Base-by-base conservation (phyloP, 2,888 invertebrate genomes). In the Archaeoteleia sp. region DNA sequence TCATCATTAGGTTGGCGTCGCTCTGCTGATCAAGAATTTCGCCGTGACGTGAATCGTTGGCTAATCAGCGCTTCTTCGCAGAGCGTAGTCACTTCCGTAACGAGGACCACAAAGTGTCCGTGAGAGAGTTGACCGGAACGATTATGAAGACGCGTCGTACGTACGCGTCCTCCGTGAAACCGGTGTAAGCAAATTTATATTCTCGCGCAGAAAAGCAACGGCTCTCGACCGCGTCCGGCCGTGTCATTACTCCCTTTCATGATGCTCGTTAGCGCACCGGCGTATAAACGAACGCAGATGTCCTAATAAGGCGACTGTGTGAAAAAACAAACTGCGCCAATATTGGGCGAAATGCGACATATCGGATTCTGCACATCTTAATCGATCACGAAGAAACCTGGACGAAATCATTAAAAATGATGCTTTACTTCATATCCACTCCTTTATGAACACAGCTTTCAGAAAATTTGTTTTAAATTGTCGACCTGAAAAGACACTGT, bases 181-280 rank as follows among this genome's bases (percentile, higher is more conserved):
- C 78, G 76, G 77, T 68, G 70, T 77, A 79, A 80, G 79, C 73
- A 81, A 81, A 81, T 81, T 80, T 79, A 81, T 80, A 74, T 71
- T 71, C 65, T 60, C 67, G 61, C 67, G 58, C 34, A 61, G 70
- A 74, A 67, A 72, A 70, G 67, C 70, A 69, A 74, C 72, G 74
- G 69, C 75, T 75, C 74, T 74, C 74, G 75, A 78, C 77, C 79
- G 76, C 79, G 79, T 80, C 78, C 75, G 75, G 76, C 75, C 76
- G 74, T 81, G 80, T 82, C 82, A 80, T 82, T 82, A 81, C 79
- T 78, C 80, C 78, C 77, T 79, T 81, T 82, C 79, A 77, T 74
- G 79, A 77, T 77, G 70, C 80, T 82, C 79, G 80, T 81, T 81
- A 81, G 76, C 73, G 67, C 71, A 58, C 55, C 67, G 69, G 67